Conservation (phyloP, 2,888 invertebrate species). For the Meloe dianella region DNA sequence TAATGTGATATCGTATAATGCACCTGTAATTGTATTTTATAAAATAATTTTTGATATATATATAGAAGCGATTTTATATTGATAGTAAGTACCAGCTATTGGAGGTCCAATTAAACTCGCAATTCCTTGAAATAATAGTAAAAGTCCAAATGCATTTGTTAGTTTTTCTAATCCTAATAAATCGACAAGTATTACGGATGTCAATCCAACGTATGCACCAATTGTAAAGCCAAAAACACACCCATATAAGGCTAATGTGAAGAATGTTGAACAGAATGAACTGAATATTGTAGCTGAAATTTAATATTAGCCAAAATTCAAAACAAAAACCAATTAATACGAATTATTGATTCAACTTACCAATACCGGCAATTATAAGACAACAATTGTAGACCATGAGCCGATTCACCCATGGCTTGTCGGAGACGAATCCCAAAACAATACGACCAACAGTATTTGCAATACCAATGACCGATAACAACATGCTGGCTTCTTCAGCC, state of each 20-base stretch:
- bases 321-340: no score
- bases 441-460: constrained; percentile 91
- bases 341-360: constrained; percentile 60
- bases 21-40: constrained; percentile 67
- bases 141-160: constrained; percentile 92
- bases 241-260: constrained; percentile 77
- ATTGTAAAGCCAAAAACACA: constrained; percentile 87
- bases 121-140: constrained; percentile 92
- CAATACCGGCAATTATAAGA: constrained; percentile 85
- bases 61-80: neutral
- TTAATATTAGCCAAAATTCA: neutral
- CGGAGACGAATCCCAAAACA: constrained; percentile 83
- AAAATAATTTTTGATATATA: neutral
- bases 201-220: constrained; percentile 95
- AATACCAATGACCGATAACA: constrained; percentile 82
- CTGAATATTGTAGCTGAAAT: constrained; percentile 79
- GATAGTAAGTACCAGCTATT: constrained; percentile 77
- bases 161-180: constrained; percentile 89
- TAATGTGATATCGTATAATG: constrained; percentile 76
- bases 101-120: constrained; percentile 94
- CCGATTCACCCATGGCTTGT: constrained; percentile 90
- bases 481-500: constrained; percentile 68
- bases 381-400: constrained; percentile 88
- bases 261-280: constrained; percentile 75
- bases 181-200: constrained; percentile 94